Evolutionary conservation across 1,140 invertebrate species (phyloP).

Genomic region (Zaprionus ghesquierei): DNA sequence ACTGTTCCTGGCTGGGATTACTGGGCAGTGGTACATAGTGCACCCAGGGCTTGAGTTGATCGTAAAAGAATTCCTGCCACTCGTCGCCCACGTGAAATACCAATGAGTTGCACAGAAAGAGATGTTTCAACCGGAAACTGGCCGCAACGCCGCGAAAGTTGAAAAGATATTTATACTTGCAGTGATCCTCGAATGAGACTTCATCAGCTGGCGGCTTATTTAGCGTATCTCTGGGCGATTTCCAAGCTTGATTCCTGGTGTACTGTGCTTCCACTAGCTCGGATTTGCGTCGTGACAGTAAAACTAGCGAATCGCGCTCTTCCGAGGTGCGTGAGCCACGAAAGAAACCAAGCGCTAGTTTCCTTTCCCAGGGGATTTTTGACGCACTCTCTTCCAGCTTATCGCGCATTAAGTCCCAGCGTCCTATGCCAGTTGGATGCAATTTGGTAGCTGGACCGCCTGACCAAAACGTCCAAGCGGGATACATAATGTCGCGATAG

Average conservation of each 20-base stretch:
- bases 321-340: constrained; percentile 95
- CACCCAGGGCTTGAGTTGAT: constrained; percentile 95
- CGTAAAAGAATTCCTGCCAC: constrained; percentile 98
- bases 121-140: constrained; percentile 98
- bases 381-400: constrained; percentile 87
- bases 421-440: constrained; percentile 95
- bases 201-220: constrained; percentile 91
- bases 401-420: constrained; percentile 93
- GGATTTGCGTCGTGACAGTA: constrained; percentile 91
- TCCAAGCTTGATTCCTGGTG: constrained; percentile 99
- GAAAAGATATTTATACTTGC: constrained; percentile 96
- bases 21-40: constrained; percentile 96
- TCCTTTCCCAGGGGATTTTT: constrained; percentile 90
- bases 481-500: constrained; percentile 97
- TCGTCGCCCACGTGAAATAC: constrained; percentile 97
- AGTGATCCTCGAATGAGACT: constrained; percentile 95
- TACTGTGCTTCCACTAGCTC: constrained; percentile 95
- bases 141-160: constrained; percentile 98
- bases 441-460: constrained; percentile 97
- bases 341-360: constrained; percentile 92
- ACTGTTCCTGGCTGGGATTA: constrained; percentile 86
- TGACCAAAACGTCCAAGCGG: constrained; percentile 99
- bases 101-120: constrained; percentile 96
- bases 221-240: constrained; percentile 95
- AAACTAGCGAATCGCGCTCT: constrained; percentile 94